A percentile compares a stretch with the other conserved stretches of the same genome.
Conservation (phyloP, 2,888 invertebrate genomes). For the Macropis europaea region DNA sequence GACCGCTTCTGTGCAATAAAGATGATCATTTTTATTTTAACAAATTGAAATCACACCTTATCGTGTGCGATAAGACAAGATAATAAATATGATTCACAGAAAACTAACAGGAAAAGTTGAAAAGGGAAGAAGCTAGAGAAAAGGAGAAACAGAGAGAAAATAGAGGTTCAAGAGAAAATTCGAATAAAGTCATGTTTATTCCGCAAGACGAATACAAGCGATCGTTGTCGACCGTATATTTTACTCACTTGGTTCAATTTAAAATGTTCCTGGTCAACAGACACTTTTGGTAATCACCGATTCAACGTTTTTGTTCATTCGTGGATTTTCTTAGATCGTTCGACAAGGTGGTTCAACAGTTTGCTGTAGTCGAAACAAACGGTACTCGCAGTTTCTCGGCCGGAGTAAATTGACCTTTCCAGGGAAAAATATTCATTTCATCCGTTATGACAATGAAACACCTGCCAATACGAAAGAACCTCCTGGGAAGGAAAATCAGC, state of each 20-base stretch:
- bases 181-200: background rate
- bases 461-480: slow-evolving; percentile 40
- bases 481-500: background rate
- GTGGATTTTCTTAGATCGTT: background rate
- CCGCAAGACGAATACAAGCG: background rate
- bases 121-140: background rate
- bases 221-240: background rate
- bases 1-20: too few relatives aligned
- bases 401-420: slow-evolving; percentile 39
- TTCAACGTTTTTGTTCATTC: slow-evolving; percentile 11
- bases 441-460: slow-evolving; percentile 51
- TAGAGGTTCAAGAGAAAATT: too few relatives aligned
- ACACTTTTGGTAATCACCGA: slow-evolving; percentile 1
- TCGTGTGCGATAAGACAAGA: background rate
- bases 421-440: slow-evolving; percentile 52
- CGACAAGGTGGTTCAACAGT: slow-evolving; percentile 4
- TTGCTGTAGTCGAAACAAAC: background rate
- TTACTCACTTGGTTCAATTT: slow-evolving; percentile 27
- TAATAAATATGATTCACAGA: too few relatives aligned
- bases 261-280: slow-evolving; percentile 15
- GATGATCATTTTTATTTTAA: background rate
- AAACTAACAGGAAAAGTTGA: background rate
- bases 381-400: slow-evolving; percentile 2
- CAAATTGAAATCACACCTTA: background rate
- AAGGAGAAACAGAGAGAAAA: too few relatives aligned